Evolutionary conservation across 2,113 vertebrate species (phyloP), one percentile per base, ranked within the genome.

Genomic region (Syngnathus floridae): DNA sequence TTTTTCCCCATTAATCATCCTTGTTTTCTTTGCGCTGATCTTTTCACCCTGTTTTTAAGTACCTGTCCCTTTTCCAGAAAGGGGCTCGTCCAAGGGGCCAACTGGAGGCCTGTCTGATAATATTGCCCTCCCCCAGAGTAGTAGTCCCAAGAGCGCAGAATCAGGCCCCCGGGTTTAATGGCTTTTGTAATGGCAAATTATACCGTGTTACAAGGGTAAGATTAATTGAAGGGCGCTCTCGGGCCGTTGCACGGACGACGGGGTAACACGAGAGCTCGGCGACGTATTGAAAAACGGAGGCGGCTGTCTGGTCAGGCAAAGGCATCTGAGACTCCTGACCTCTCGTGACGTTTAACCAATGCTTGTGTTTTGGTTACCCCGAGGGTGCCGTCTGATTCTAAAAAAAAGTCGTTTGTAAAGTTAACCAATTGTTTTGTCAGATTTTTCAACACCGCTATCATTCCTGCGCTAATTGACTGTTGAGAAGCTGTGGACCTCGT

Each of bases 21-120:
- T 90, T 92, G 90, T 92, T 92, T 92, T 91, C 90, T 87, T 91
- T 90, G 75, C 73, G 77, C 75, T 90, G 90, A 91, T 92, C 92
- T 91, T 85, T 91, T 89, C 88, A 91, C 91, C 90, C 89, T 78
- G 85, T 81, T 90, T 88, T 91, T 90, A 90, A 91, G 90, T 91
- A 92, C 91, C 90, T 90, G 91, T 90, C 90, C 86, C 76, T 88
- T 86, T 82, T 80, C 82, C 76, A 64, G 78, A 82, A 79, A 64
- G 78, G 75, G 86, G 82, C 88, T 88, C 72, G 78, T 90, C 82
- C 82, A 84, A 83, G 87, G 86, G 89, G 81, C 87, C 87, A 88
- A 86, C 69, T 66, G 74, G 79, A 82, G 84, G 75, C 78, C 86
- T 62, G 80, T 79, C 71, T 64, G 74, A 82, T 74, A 56, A 51